Evolutionary conservation across 2,797 vertebrate genomes (phyloP).

Genomic region (Neoniphon sammara): DNA sequence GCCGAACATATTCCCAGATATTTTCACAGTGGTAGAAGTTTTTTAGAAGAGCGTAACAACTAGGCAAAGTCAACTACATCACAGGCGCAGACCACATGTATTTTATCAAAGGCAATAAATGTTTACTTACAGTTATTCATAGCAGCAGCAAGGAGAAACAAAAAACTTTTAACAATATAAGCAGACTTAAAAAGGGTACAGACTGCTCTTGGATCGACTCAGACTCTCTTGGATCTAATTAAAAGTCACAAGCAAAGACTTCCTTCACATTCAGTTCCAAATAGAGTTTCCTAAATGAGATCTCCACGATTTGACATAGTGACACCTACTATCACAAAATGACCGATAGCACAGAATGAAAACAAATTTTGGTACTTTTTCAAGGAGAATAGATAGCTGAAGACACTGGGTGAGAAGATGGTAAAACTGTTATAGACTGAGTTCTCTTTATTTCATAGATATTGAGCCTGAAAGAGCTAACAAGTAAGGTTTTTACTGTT

Average conservation of each 20-base stretch:
- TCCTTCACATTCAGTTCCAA: neutral
- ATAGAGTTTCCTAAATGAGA: neutral
- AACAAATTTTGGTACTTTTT: neutral
- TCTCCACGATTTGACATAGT: neutral
- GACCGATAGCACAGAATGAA: neutral
- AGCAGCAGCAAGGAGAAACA: neutral
- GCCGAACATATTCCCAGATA: conserved; percentile 16
- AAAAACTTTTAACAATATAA: neutral
- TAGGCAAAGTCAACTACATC: neutral
- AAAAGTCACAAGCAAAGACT: neutral
- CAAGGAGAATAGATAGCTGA: neutral
- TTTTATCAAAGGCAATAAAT: conserved; percentile 26
- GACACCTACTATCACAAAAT: neutral
- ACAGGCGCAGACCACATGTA: conserved; percentile 6
- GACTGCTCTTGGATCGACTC: neutral
- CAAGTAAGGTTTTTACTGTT: too few species aligned
- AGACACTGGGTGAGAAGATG: neutral
- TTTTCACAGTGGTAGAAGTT: conserved; percentile 11
- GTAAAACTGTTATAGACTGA: neutral
- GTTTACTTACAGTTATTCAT: neutral
- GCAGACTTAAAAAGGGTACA: conserved; percentile 4
- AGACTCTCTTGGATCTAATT: neutral
- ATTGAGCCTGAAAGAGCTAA: too few species aligned
- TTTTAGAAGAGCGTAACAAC: conserved; percentile 35
- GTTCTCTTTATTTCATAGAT: neutral